Base-by-base conservation (phyloP, 2,888 invertebrate species). In the Ditula angustiorana region DNA sequence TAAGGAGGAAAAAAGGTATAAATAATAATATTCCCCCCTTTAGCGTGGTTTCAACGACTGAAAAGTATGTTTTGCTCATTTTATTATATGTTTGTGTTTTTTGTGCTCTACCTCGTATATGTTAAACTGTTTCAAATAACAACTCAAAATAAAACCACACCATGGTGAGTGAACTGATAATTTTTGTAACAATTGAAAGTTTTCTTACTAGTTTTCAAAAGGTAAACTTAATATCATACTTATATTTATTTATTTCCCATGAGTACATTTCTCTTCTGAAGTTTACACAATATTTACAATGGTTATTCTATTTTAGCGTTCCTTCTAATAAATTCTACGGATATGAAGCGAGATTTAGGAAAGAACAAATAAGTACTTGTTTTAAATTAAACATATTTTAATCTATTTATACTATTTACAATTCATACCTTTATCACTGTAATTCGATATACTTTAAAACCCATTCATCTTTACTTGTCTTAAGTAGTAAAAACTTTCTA, bases 301-400 rank as follows among this genome's bases (percentile, higher is more conserved):
- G 19, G 8, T 10, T 28, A 10, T 41, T 55, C 28, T 13, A 47
- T 53, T 53, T 66, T 44, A 56, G 49, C 56, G 44, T 52, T 13
- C 10, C 16, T 61, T 24, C 53, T 33, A 52, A 35, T 49, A 33
- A 41, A 46, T 35, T 49, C 50, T 50, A 57, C 10, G n/a, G 19
- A 30, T 50, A 11, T 35, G 21, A 57, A 63, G 56, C 62, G 62
- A 63, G 37, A 44, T 68, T 67, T 70, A 68, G 28, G 46, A 61
- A 44, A 41, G 49, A 69, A 41, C 52, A 63, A 65, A 58, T 41
- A 68, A 66, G 61, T 76, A 74, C 73, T 75, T 77, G 11, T 24
- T n/a, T 24, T 23, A 46, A 41, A 19, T 19, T 19, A 41, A 41
- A 41, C 8, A 2, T 41, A 13, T 16, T 8, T n/a, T n/a, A n/a